These are phyloP conservation scores for Leucophora obtusa DNA, from an alignment of 2,888 invertebrate species.

Conservation along the genomic window DNA sequence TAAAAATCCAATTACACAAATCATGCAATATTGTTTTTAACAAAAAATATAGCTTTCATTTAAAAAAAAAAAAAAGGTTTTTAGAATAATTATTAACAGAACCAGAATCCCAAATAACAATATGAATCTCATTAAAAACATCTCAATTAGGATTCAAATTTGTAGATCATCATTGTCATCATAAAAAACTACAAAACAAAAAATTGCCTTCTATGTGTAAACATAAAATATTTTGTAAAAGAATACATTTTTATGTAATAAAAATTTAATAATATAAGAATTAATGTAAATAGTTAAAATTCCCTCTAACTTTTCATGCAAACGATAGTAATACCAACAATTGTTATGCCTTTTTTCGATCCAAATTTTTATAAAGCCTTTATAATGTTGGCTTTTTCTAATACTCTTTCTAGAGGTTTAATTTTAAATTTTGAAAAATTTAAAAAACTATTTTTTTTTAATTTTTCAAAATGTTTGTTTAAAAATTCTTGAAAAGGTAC, in stretches of 20 bases:
- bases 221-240: conserved; percentile 64
- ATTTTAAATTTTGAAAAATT: no score
- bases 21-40: conserved; percentile 31
- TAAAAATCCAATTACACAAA: background rate
- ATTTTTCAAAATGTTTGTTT: no score
- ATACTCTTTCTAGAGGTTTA: no score
- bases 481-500: no score
- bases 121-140: conserved; percentile 55
- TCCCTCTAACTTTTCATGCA: conserved; percentile 6
- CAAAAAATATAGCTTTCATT: no score
- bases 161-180: conserved; percentile 29
- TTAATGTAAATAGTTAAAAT: conserved; percentile 31
- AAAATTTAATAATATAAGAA: conserved; percentile 1
- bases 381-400: no score
- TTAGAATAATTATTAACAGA: conserved; percentile 3
- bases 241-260: conserved; percentile 36
- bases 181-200: conserved; percentile 35
- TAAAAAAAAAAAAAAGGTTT: background rate
- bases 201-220: conserved; percentile 65
- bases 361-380: background rate
- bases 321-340: background rate
- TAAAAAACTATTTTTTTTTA: no score
- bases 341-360: background rate
- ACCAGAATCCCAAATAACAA: conserved; percentile 8
- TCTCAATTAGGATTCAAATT: conserved; percentile 42